phyloP scores from a whole-genome alignment of 2,797 vertebrate genomes.

The Pitangus sulphuratus region DNA sequence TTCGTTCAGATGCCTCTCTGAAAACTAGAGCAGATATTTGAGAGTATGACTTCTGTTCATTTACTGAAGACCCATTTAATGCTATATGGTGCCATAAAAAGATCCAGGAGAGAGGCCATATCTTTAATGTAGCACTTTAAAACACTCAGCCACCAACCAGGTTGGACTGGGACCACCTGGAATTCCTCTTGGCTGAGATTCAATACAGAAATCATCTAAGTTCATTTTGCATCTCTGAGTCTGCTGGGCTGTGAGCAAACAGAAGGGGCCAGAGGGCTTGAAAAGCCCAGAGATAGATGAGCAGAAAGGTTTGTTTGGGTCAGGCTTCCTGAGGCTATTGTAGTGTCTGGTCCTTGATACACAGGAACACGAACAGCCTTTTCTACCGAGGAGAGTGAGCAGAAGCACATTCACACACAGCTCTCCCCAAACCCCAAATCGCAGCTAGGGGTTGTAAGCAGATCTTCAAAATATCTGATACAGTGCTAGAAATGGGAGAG shows the following conservation, averaged over 20 bases:
- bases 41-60: background rate
- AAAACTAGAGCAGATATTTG: background rate
- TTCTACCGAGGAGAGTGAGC: background rate
- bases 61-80: background rate
- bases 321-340: background rate
- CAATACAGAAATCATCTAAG: background rate
- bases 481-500: background rate
- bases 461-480: background rate
- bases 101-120: background rate
- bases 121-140: background rate
- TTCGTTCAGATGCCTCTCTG: background rate
- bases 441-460: background rate
- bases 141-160: background rate
- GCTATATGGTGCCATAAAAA: background rate
- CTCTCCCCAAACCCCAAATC: background rate
- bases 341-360: background rate
- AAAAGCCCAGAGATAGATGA: background rate
- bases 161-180: background rate
- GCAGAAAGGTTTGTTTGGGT: background rate
- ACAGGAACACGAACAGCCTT: background rate
- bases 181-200: background rate
- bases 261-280: background rate
- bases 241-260: background rate
- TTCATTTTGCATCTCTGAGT: rapidly evolving
- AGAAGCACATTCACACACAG: background rate